These are phyloP conservation scores for Pandemis corylana DNA, from an alignment of 2,888 invertebrate genomes.

Conservation along the genomic window DNA sequence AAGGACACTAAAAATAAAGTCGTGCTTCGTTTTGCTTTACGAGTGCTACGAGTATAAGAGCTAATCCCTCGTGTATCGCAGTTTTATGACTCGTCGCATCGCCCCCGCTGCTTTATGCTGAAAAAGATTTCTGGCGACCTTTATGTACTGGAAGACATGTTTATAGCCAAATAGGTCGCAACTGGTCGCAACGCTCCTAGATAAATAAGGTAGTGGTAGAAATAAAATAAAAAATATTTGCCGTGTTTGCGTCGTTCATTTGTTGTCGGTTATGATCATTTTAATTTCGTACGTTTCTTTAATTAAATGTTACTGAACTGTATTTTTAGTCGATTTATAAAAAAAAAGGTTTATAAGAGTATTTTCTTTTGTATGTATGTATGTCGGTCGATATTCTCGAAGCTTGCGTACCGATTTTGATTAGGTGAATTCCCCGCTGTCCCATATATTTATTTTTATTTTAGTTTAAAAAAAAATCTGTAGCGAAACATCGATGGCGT, in stretches of 20 bases:
- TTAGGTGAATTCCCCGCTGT: no score
- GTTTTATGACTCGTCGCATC: conserved; percentile 30
- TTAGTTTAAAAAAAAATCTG: no score
- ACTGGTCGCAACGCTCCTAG: not conserved
- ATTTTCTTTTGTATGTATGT: no score
- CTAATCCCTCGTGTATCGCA: conserved; percentile 27
- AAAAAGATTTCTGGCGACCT: not conserved
- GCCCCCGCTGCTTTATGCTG: conserved; percentile 3
- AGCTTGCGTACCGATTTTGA: no score
- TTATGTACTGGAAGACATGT: conserved; percentile 2
- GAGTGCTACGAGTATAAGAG: not conserved
- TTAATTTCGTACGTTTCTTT: no score
- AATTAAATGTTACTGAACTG: no score
- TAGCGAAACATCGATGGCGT: no score
- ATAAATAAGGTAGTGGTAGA: not conserved
- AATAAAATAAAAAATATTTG: not conserved
- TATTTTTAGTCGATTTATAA: no score
- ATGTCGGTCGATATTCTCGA: no score
- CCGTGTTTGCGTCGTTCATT: not conserved
- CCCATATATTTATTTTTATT: no score
- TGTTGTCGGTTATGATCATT: not conserved
- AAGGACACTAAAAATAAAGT: conserved; percentile 13
- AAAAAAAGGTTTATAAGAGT: no score
- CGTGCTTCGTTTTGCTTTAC: conserved; percentile 3
- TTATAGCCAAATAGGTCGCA: not conserved